Evolutionary conservation across 2,113 vertebrate genomes (phyloP).

Genomic region (Strix aluco): DNA sequence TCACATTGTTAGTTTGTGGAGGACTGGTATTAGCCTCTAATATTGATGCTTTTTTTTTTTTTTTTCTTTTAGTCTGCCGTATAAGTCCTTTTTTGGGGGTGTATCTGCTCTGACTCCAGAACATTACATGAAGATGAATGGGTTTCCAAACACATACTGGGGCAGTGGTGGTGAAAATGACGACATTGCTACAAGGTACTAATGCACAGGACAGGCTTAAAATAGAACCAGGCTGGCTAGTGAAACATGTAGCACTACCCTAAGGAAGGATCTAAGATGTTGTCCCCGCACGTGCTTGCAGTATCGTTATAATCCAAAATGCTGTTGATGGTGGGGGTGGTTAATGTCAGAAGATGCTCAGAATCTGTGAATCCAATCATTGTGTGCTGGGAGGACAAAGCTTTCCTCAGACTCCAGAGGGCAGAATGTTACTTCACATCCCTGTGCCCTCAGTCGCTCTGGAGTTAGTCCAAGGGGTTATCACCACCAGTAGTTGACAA

Average conservation of each 20-base stretch:
- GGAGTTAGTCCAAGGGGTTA: background rate
- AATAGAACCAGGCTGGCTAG: background rate
- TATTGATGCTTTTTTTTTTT: background rate
- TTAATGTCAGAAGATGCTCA: background rate
- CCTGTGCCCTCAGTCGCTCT: background rate
- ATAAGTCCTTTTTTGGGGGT: slow-evolving; percentile 73
- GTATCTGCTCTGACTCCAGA: slow-evolving; percentile 76
- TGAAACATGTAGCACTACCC: background rate
- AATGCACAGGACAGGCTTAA: background rate
- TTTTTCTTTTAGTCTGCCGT: slow-evolving; percentile 64
- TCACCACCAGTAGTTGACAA: background rate
- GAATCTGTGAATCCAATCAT: background rate
- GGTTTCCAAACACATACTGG: slow-evolving; percentile 79
- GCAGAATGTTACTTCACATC: background rate
- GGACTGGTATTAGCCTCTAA: background rate
- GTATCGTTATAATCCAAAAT: background rate
- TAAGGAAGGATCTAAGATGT: background rate
- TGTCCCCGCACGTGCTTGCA: background rate
- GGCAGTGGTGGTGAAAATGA: slow-evolving; percentile 70
- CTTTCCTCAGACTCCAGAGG: background rate
- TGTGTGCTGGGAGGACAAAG: background rate
- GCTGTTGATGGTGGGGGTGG: background rate
- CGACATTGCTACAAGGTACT: slow-evolving; percentile 74
- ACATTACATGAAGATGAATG: slow-evolving; percentile 79
- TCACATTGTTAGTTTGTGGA: background rate